These are phyloP conservation scores for Natator depressus DNA, from an alignment of 2,113 vertebrate genomes.

Conservation along the genomic window DNA sequence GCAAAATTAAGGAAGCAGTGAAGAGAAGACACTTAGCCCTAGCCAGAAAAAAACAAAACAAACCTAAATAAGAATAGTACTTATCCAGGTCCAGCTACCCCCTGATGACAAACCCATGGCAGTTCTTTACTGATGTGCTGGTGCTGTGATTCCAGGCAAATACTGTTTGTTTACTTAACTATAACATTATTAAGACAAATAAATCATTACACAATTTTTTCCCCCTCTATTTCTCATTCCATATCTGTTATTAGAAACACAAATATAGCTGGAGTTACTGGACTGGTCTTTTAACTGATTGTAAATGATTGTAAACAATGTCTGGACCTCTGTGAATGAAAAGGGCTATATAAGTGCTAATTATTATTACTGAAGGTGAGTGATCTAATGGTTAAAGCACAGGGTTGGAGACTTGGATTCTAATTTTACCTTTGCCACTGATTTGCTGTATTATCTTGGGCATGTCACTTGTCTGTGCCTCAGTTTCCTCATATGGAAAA, in stretches of 20 bases:
- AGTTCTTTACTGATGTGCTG: not conserved
- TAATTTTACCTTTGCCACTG: not conserved
- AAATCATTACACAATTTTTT: not conserved
- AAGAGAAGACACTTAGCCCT: not conserved
- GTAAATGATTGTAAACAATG: not conserved
- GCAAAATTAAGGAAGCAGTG: not conserved
- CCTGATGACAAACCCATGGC: not conserved
- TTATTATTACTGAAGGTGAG: not conserved
- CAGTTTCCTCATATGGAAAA: not conserved
- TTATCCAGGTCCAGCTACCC: not conserved
- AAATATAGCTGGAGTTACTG: not conserved
- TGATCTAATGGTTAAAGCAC: not conserved
- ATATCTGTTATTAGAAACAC: not conserved
- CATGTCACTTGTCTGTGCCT: not conserved
- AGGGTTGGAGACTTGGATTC: not conserved
- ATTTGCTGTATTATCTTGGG: not conserved
- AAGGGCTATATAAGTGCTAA: not conserved
- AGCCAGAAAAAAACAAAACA: not conserved
- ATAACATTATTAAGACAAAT: slow-evolving; percentile 16
- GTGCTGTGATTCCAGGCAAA: not conserved
- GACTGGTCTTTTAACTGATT: not conserved
- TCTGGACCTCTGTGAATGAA: not conserved
- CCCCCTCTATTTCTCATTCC: not conserved
- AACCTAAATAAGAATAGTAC: not conserved
- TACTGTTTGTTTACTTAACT: not conserved